These are phyloP conservation scores for Leptinotarsa peninsularis DNA, from an alignment of 2,888 invertebrate species.

Conservation along the genomic window DNA sequence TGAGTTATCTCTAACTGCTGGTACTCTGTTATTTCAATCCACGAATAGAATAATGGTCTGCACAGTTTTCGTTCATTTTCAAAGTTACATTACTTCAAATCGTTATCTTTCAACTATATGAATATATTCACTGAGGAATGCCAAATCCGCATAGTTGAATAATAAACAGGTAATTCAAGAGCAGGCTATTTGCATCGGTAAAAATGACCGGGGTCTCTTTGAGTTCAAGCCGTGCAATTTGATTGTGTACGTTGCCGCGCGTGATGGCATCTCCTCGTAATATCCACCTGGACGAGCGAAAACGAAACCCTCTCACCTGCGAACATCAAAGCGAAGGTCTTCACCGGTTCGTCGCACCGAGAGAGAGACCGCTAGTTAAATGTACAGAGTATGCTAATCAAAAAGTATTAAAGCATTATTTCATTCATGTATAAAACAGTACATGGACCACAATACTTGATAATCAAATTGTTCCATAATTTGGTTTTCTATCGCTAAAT, in stretches of 20 bases:
- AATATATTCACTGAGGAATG: background rate
- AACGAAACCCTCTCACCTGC: conserved; percentile 28
- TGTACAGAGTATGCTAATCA: background rate
- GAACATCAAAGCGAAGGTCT: conserved; percentile 16
- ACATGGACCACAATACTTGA: background rate
- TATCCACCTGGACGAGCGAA: conserved; percentile 20
- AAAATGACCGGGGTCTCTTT: conserved; percentile 40
- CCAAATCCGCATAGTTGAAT: conserved; percentile 43
- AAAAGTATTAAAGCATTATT: background rate
- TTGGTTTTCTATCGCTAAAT: no score
- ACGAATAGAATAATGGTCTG: background rate
- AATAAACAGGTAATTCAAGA: conserved; percentile 33
- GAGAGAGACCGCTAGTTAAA: background rate
- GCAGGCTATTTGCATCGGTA: conserved; percentile 34
- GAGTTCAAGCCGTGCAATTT: conserved; percentile 47
- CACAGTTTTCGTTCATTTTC: background rate
- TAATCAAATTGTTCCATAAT: no score
- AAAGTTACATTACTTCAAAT: background rate
- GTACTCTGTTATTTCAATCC: background rate
- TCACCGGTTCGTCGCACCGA: conserved; percentile 35
- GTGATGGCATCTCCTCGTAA: conserved; percentile 46
- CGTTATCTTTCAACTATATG: background rate
- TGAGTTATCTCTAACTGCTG: no score
- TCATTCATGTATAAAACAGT: background rate
- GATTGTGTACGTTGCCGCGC: conserved; percentile 46